Percentiles rank a stretch among this genome's conserved stretches.
Evolutionary conservation across 2,113 vertebrate genomes (phyloP).

Genomic region (Channa maculata): DNA sequence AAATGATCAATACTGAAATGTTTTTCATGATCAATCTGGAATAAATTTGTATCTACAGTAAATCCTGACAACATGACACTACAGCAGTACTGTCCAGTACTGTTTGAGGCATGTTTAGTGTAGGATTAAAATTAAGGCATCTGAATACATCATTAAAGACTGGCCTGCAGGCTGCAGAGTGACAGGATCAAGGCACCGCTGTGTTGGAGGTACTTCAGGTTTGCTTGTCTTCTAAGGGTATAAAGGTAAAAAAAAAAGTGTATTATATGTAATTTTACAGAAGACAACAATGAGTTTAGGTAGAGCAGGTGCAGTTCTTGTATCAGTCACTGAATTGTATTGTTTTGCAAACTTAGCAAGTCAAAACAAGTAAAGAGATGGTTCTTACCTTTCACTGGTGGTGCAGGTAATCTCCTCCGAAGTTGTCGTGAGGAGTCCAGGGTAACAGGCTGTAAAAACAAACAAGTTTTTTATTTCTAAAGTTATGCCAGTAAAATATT

Average conservation of each 20-base stretch:
- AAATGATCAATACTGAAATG: not conserved
- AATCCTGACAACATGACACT: not conserved
- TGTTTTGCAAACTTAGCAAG: too few species aligned
- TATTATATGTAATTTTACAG: not conserved
- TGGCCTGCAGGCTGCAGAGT: conserved; percentile 40
- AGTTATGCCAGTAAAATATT: too few species aligned
- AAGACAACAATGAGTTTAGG: too few species aligned
- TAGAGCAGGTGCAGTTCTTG: too few species aligned
- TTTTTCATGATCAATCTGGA: not conserved
- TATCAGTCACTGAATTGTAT: too few species aligned
- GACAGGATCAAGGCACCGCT: conserved; percentile 55
- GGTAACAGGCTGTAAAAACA: conserved; percentile 86
- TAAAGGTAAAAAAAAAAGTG: not conserved
- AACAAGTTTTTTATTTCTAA: too few species aligned
- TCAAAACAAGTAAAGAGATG: too few species aligned
- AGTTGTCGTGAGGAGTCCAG: conserved; percentile 90
- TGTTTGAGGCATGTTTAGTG: conserved; percentile 27
- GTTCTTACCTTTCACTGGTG: conserved; percentile 86
- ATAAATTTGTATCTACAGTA: conserved; percentile 11
- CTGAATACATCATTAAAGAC: conserved; percentile 15
- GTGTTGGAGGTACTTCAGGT: conserved; percentile 38
- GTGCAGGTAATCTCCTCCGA: conserved; percentile 91
- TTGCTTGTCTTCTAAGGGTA: conserved; percentile 56
- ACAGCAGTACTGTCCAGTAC: conserved; percentile 5
- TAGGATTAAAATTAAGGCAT: conserved; percentile 52